Base-by-base conservation (phyloP, 2,888 invertebrate genomes). In the Tridacna crocea region DNA sequence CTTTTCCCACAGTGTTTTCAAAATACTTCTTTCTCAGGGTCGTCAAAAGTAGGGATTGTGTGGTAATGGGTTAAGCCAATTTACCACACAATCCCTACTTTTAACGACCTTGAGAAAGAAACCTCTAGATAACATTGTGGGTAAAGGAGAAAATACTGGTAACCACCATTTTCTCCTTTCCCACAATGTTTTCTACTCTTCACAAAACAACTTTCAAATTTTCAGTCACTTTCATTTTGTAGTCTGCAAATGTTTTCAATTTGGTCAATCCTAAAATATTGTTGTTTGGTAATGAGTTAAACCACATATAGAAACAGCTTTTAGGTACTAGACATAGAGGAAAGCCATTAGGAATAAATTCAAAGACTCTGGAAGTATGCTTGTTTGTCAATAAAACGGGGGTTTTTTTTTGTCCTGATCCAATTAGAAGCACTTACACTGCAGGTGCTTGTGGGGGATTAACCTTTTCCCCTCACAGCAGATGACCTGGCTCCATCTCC, bases 371-470 rank as follows among this genome's bases (percentile, higher is more conserved):
- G 19, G 19, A 19, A 19, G 3, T 3, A 55, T 55, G 70, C 22
- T 70, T 70, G 70, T 48, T 70, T 70, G 68, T 70, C 51, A 70
- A 70, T 70, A 70, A 51, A 47, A 48, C 12, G 17, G 70, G 68
- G 36, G 2, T 36, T 61, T 61, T 61, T 70, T 51, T 70, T 70
- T 51, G 15, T 51, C 47, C 24, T 51, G 70, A 70, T 70, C 70
- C 70, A 70, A 70, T 70, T 70, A 70, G 51, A 24, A n/a, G 51
- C 24, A 13, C 10, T 70, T 47, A 47, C 47, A 13, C 22, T 22
- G 51, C 70, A 70, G 70, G 70, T 70, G 70, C 51, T 70, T 22
- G 22, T 24, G 70, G 51, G 47, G 22, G 26, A 48, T 70, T 70
- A 51, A 36, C 36, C 36, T 36, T 36, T 36, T 36, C 36, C 36